These are phyloP conservation scores for Netta rufina DNA, from an alignment of 2,797 vertebrate genomes.

Conservation along the genomic window DNA sequence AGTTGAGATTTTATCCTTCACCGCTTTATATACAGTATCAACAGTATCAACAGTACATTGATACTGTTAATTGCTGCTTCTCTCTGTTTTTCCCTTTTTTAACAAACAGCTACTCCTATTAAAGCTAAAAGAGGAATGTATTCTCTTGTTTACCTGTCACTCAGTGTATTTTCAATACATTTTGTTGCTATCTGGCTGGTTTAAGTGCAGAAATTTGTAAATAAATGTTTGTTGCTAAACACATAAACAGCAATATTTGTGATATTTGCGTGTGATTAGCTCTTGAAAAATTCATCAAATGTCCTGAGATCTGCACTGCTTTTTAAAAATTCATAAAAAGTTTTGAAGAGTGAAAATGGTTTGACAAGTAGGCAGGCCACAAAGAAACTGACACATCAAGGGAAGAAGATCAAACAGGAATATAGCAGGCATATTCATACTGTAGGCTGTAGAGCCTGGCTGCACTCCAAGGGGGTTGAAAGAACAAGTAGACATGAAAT, in stretches of 20 bases:
- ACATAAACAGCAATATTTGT: conserved; percentile 59
- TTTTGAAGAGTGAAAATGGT: conserved; percentile 79
- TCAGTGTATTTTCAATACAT: conserved; percentile 25
- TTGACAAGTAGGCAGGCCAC: conserved; percentile 79
- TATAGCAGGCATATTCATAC: conserved; percentile 70
- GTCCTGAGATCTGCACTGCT: conserved; percentile 61
- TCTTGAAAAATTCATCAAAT: conserved; percentile 76
- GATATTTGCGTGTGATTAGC: conserved; percentile 68
- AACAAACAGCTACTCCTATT: neutral
- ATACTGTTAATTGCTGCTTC: neutral
- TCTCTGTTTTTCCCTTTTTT: neutral
- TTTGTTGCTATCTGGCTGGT: conserved; percentile 13
- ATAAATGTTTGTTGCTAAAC: conserved; percentile 69
- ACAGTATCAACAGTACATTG: neutral
- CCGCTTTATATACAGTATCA: neutral
- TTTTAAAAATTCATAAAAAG: conserved; percentile 78
- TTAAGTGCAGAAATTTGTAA: conserved; percentile 62
- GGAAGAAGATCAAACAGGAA: conserved; percentile 79
- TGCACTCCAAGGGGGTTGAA: conserved; percentile 75
- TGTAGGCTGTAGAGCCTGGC: conserved; percentile 67
- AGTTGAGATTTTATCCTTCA: neutral
- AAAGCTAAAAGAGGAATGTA: neutral
- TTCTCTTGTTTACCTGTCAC: neutral
- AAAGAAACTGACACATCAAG: conserved; percentile 81
- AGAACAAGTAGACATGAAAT: conserved; percentile 78